Evolutionary conservation across 2,888 invertebrate genomes (phyloP), one percentile per base, ranked within the genome.

Genomic region (Cheilosia vernalis): DNA sequence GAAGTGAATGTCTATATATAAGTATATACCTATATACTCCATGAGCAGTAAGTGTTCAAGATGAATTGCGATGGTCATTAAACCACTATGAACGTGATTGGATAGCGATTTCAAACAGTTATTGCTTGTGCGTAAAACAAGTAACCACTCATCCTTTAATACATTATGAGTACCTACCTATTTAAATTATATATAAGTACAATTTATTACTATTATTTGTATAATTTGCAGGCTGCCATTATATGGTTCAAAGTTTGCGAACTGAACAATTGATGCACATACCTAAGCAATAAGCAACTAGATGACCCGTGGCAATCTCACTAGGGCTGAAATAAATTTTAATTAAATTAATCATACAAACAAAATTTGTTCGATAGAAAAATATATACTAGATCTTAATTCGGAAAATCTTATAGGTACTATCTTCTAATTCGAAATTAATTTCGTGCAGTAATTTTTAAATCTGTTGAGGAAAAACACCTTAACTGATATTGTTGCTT

Each of bases 11-110:
- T 44, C 58, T 64, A 9, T 51, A 4, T 51, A 24, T n/a, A n/a
- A n/a, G n/a, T n/a, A n/a, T 19, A 19, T 19, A 17, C n/a, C n/a
- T 42, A 63, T 70, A 64, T 27, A 40, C 63, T 67, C 58, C 49
- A 76, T 67, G 63, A 76, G 67, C 53, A 40, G 69, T 76, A 76
- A 81, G 81, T 81, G 74, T 76, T 70, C 64, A 76, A 76, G 63
- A 81, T 70, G 51, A 64, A 81, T 76, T 81, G 82, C 78, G 66
- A 78, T 83, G 60, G 66, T 83, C 77, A 72, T 83, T 78, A 83
- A 83, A 55, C 56, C 55, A 70, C 63, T 69, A 17, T 58, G 49
- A 58, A 76, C 70, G 64, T 81, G 69, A 76, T 76, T 81, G 76
- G 69, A 76, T 67, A 51, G 63, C 33, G 51, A 81, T 70, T 64